Conservation (phyloP, 2,113 vertebrate species). For the Canis aureus region DNA sequence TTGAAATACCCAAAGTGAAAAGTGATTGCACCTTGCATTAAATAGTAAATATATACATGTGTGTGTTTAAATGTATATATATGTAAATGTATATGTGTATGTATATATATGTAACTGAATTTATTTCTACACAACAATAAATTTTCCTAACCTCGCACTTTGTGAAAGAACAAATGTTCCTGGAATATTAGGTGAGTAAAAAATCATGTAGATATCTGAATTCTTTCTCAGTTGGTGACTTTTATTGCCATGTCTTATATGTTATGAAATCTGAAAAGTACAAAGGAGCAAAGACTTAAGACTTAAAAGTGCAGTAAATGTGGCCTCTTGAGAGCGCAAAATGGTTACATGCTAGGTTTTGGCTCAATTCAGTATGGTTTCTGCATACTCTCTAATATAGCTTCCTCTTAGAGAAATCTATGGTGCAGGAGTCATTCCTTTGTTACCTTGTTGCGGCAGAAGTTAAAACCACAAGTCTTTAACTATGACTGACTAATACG, state of each 20-base stretch:
- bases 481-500: not conserved
- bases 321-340: not conserved
- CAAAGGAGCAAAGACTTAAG: not conserved
- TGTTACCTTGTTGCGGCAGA: not conserved
- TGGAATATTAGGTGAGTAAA: not conserved
- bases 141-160: not conserved
- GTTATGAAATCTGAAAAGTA: not conserved
- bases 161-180: not conserved
- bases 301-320: too few relatives aligned
- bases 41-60: too few relatives aligned
- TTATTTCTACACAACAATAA: not conserved
- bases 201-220: not conserved
- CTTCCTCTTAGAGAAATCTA: not conserved
- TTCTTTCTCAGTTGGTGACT: not conserved
- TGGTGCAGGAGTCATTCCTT: not conserved
- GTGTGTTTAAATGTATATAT: too few relatives aligned
- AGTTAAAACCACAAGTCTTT: not conserved
- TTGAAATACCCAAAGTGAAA: not conserved
- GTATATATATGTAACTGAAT: not conserved
- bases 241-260: not conserved
- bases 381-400: not conserved
- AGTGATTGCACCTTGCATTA: not conserved
- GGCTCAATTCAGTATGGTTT: not conserved
- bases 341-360: not conserved
- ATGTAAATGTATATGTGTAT: too few relatives aligned